These are phyloP conservation scores for Pelmatolapia mariae DNA, from an alignment of 2,113 vertebrate species.

Conservation along the genomic window DNA sequence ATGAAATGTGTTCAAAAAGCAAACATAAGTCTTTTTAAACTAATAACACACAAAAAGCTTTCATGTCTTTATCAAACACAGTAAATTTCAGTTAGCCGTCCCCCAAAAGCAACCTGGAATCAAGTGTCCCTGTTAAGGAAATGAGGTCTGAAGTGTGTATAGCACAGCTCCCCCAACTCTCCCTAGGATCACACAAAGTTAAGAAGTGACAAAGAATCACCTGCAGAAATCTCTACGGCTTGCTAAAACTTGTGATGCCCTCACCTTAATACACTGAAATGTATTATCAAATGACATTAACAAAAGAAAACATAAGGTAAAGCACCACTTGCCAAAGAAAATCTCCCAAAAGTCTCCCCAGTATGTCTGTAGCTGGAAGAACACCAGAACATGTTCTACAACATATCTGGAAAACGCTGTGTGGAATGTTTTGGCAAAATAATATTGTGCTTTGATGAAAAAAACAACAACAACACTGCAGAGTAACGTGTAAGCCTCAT, in stretches of 20 bases:
- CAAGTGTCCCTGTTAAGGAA: not conserved
- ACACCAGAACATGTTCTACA: not conserved
- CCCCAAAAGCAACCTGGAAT: not conserved
- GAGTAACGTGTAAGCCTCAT: not conserved
- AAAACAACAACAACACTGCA: not conserved
- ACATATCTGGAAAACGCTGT: not conserved
- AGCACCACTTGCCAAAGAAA: not conserved
- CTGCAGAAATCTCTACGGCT: not conserved
- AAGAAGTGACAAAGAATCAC: not conserved
- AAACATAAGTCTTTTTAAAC: not conserved
- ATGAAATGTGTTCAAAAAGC: not conserved
- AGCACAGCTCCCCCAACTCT: not conserved
- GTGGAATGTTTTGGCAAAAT: not conserved
- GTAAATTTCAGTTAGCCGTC: accelerated
- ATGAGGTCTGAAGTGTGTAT: not conserved
- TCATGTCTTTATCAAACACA: not conserved
- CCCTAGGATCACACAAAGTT: not conserved
- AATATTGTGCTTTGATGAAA: not conserved
- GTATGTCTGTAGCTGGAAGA: not conserved
- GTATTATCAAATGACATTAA: not conserved
- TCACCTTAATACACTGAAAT: not conserved
- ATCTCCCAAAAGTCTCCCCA: not conserved
- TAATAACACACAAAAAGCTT: not conserved
- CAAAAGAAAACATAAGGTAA: not conserved
- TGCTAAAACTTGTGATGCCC: not conserved